These are phyloP conservation scores for Synanthedon tipuliformis DNA, from an alignment of 2,888 invertebrate species.

Conservation along the genomic window DNA sequence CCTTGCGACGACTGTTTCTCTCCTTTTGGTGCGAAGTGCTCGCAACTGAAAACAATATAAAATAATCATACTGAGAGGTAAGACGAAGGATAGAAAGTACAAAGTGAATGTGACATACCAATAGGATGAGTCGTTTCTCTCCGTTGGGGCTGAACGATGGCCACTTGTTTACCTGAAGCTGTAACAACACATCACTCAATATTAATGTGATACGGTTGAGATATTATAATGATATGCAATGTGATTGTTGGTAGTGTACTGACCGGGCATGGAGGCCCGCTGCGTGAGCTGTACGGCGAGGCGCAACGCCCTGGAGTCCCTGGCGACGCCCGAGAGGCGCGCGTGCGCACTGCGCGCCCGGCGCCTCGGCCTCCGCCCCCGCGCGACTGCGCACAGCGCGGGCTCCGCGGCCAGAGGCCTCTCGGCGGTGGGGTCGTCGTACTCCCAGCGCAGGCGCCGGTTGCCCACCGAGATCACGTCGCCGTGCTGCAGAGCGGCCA, in stretches of 20 bases:
- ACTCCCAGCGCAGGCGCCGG: conserved; percentile 54
- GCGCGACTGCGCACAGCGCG: conserved; percentile 9
- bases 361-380: conserved; percentile 9
- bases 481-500: conserved; percentile 47
- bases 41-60: no score
- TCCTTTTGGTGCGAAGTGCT: no score
- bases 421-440: conserved; percentile 16
- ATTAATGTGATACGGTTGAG: no score
- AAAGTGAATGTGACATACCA: conserved; percentile 20
- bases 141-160: conserved; percentile 58
- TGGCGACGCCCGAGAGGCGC: conserved; percentile 1
- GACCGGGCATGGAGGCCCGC: conserved; percentile 19
- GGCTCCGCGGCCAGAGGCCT: conserved; percentile 14
- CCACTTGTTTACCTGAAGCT: conserved; percentile 50
- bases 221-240: neutral
- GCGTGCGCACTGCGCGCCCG: conserved; percentile 9
- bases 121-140: conserved; percentile 28
- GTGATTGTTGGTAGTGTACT: neutral
- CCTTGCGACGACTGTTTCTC: no score
- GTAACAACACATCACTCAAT: neutral
- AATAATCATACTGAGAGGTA: no score
- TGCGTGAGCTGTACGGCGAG: conserved; percentile 19
- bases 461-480: conserved; percentile 49
- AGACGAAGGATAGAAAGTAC: no score
- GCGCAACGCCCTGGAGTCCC: neutral